Conservation (phyloP, 2,797 vertebrate species). For the Manis javanica region DNA sequence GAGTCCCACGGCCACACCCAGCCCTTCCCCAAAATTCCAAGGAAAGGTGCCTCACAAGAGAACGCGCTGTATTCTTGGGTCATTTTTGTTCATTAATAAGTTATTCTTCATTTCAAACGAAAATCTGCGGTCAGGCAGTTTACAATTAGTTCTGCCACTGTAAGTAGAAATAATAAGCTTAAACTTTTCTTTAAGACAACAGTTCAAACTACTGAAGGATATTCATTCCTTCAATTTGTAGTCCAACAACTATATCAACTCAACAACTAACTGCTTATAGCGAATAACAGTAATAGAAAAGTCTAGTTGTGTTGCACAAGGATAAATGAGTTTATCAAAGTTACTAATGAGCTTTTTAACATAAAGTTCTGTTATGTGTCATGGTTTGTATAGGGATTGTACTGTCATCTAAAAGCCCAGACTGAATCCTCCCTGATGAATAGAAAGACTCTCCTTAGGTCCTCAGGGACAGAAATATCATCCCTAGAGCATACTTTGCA, state of each 20-base stretch:
- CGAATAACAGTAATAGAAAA: neutral
- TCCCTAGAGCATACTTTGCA: neutral
- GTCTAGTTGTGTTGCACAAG: neutral
- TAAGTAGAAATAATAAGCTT: neutral
- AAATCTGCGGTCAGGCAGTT: neutral
- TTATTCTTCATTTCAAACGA: constrained; percentile 5
- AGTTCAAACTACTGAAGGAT: neutral
- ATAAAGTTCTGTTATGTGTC: neutral
- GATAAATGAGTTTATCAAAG: neutral
- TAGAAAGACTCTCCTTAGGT: neutral
- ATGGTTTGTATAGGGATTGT: neutral
- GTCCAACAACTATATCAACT: neutral
- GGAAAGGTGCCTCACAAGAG: neutral
- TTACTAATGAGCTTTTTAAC: neutral
- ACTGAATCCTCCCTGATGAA: neutral
- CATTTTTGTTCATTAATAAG: neutral
- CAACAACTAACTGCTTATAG: neutral
- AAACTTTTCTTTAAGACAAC: neutral
- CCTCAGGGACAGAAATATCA: neutral
- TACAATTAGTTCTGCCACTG: neutral
- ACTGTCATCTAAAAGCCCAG: neutral
- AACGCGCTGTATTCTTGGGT: neutral
- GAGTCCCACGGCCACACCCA: neutral
- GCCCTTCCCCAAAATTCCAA: neutral
- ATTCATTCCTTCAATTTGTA: neutral